phyloP scores from a whole-genome alignment of 1,140 invertebrate species.

The Melipona quadrifasciata region DNA sequence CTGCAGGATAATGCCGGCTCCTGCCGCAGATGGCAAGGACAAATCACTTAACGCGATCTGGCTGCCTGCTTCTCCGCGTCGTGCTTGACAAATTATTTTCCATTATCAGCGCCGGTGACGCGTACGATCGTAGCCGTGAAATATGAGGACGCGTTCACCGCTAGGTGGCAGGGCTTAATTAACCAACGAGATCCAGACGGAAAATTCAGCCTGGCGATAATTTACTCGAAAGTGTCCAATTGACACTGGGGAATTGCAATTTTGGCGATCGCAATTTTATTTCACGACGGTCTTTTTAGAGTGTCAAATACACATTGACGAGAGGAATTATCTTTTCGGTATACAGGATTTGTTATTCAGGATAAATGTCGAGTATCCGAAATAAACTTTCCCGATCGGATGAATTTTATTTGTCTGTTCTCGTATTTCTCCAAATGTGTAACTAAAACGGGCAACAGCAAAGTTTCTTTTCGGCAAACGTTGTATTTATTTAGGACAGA shows the following conservation, averaged over 20 bases:
- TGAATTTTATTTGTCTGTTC: no score
- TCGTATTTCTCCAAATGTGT: no score
- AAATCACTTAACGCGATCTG: constrained; percentile 73
- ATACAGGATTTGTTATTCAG: no score
- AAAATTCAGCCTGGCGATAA: background rate
- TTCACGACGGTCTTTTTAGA: background rate
- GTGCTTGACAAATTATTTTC: constrained; percentile 76
- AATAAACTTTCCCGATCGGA: no score
- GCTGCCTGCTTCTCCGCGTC: constrained; percentile 27
- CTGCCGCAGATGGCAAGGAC: constrained; percentile 73
- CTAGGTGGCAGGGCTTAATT: constrained; percentile 36
- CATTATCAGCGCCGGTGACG: constrained; percentile 65
- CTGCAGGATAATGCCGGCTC: constrained; percentile 57
- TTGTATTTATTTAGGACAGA: no score
- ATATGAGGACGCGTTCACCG: constrained; percentile 32
- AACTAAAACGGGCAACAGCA: no score
- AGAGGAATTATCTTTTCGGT: no score
- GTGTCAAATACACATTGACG: no score
- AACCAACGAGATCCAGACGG: background rate
- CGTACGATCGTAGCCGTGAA: constrained; percentile 38
- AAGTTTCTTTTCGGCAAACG: no score
- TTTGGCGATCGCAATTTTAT: background rate
- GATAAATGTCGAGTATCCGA: no score
- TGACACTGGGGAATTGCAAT: background rate
- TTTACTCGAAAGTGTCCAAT: constrained; percentile 5